Evolutionary conservation across 2,113 vertebrate species (phyloP).

Genomic region (human (Homo sapiens)): DNA sequence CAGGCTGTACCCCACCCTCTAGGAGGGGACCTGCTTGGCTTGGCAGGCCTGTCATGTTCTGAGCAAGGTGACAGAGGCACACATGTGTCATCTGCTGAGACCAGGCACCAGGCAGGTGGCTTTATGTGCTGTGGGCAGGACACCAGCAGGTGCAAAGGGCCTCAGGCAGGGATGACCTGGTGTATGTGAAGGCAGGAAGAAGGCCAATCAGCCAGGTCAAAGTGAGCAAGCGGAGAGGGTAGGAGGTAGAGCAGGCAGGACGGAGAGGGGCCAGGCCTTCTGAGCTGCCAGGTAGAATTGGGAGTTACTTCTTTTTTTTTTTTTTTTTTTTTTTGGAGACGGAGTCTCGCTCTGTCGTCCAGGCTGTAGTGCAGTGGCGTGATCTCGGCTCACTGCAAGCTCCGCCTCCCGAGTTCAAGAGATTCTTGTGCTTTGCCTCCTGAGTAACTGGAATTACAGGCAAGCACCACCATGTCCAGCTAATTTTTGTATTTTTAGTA

Average conservation of each 20-base stretch:
- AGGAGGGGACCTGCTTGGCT: neutral
- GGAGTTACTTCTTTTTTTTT: too few relatives aligned
- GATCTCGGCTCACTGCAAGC: too few relatives aligned
- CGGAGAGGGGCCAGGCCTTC: neutral
- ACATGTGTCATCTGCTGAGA: neutral
- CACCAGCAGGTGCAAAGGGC: neutral
- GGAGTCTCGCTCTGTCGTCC: too few relatives aligned
- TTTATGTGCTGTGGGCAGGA: neutral
- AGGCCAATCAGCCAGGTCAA: neutral
- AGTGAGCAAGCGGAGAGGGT: neutral
- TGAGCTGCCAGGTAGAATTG: accelerated
- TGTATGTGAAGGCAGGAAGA: neutral
- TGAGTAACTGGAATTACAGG: too few relatives aligned
- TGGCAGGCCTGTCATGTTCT: neutral
- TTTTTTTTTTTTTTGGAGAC: too few relatives aligned
- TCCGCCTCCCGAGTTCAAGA: too few relatives aligned
- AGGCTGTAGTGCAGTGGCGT: too few relatives aligned
- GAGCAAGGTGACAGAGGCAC: neutral
- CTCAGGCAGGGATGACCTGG: neutral
- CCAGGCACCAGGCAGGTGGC: neutral
- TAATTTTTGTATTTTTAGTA: too few relatives aligned
- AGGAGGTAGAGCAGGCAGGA: neutral
- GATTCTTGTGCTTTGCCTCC: too few relatives aligned
- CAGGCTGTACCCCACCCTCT: neutral
- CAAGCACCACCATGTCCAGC: too few relatives aligned